Percentiles rank a stretch among this genome's conserved stretches.
phyloP scores from a whole-genome alignment of 2,797 vertebrate genomes.

The Eulemur coronatus region DNA sequence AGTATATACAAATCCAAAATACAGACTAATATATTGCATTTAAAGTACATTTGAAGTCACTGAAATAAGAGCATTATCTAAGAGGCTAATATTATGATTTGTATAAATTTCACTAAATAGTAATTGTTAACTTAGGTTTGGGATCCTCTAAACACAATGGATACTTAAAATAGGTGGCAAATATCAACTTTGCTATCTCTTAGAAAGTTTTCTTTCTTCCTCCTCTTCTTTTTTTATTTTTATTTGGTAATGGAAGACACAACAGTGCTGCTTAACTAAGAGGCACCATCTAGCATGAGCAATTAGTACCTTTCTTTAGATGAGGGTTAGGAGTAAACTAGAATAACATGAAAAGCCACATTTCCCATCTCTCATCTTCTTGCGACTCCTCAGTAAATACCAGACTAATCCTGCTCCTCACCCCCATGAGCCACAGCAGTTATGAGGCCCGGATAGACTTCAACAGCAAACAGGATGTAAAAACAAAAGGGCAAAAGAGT shows the following conservation, averaged over 20 bases:
- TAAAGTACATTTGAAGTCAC: neutral
- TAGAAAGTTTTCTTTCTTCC: neutral
- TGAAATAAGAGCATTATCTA: neutral
- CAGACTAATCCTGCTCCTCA: neutral
- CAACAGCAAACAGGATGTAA: slow-evolving; percentile 17
- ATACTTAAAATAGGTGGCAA: neutral
- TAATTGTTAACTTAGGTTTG: neutral
- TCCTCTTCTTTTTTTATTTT: neutral
- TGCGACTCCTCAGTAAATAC: neutral
- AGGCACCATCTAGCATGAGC: neutral
- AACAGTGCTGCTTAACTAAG: neutral
- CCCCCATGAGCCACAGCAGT: neutral
- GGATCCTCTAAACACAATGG: neutral
- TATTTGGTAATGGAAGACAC: neutral
- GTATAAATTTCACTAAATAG: neutral
- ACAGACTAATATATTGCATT: neutral
- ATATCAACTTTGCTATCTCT: neutral
- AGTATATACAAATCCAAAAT: neutral
- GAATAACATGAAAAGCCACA: neutral
- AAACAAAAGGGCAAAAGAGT: neutral
- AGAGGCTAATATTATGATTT: neutral
- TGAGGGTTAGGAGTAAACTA: neutral
- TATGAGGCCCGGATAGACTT: neutral
- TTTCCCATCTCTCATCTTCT: neutral
- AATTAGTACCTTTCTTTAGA: neutral